A percentile compares a stretch with the other conserved stretches of the same genome.
These are phyloP conservation scores for Ciconia nigra DNA, from an alignment of 2,797 vertebrate species.

Conservation along the genomic window DNA sequence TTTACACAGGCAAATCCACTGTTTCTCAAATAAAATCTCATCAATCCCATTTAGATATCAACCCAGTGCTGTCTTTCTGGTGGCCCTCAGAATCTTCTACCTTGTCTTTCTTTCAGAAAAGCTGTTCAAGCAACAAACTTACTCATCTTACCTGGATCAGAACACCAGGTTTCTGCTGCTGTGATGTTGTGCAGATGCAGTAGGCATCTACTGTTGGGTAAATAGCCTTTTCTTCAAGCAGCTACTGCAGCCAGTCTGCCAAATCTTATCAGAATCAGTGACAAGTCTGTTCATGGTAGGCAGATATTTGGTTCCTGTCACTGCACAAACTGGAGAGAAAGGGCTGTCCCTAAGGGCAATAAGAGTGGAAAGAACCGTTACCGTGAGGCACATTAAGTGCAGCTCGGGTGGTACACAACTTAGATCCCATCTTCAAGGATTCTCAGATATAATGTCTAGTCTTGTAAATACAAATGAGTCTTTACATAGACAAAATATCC, in stretches of 20 bases:
- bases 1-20: neutral
- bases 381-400: neutral
- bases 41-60: neutral
- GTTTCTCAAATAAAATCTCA: neutral
- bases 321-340: neutral
- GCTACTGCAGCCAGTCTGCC: neutral
- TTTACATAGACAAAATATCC: neutral
- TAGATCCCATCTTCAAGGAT: neutral
- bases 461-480: neutral
- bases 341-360: neutral
- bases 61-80: neutral
- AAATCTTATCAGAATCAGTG: slow-evolving; percentile 3
- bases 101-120: neutral
- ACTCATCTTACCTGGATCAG: neutral
- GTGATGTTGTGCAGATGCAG: neutral
- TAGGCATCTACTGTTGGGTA: neutral
- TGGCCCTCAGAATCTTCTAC: neutral
- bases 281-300: neutral
- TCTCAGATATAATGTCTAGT: neutral
- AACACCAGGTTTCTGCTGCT: neutral
- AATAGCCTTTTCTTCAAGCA: neutral
- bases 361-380: neutral
- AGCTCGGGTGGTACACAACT: neutral
- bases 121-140: neutral
- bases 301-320: neutral